Evolutionary conservation across 2,113 vertebrate genomes (phyloP).

Genomic region (Pterocles gutturalis): DNA sequence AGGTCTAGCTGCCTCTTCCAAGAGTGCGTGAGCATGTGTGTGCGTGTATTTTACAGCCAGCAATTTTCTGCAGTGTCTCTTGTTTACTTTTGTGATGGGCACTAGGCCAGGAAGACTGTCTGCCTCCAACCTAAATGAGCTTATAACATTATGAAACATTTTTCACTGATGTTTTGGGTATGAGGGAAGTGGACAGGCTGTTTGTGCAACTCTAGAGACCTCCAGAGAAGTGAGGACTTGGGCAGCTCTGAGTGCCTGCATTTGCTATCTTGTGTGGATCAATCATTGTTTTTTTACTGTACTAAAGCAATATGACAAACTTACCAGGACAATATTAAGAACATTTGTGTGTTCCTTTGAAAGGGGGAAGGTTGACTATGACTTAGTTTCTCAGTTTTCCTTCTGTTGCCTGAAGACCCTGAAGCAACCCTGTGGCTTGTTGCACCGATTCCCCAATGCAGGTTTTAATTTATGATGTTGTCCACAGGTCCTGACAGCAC

Average conservation of each 20-base stretch:
- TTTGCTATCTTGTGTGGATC: neutral
- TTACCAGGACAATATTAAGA: neutral
- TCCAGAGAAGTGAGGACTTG: neutral
- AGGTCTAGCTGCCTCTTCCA: conserved; percentile 1
- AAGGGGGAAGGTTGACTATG: neutral
- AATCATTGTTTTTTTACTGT: neutral
- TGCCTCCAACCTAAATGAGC: conserved; percentile 46
- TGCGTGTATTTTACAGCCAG: neutral
- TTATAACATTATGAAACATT: conserved; percentile 44
- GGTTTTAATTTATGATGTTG: conserved; percentile 21
- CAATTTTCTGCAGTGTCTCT: conserved; percentile 30
- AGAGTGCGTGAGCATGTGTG: fast-evolving
- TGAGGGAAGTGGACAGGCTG: conserved; percentile 12
- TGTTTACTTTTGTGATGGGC: conserved; percentile 51
- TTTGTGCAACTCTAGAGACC: conserved; percentile 12
- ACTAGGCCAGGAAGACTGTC: conserved; percentile 58
- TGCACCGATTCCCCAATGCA: neutral
- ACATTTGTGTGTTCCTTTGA: neutral
- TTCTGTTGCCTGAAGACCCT: neutral
- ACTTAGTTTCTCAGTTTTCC: neutral
- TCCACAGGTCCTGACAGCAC: neutral
- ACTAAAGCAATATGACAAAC: neutral
- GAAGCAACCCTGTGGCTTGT: neutral
- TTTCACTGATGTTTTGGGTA: conserved; percentile 13
- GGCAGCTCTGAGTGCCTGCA: neutral